Base-by-base conservation (phyloP, 2,888 invertebrate genomes). In the Luperina testacea region DNA sequence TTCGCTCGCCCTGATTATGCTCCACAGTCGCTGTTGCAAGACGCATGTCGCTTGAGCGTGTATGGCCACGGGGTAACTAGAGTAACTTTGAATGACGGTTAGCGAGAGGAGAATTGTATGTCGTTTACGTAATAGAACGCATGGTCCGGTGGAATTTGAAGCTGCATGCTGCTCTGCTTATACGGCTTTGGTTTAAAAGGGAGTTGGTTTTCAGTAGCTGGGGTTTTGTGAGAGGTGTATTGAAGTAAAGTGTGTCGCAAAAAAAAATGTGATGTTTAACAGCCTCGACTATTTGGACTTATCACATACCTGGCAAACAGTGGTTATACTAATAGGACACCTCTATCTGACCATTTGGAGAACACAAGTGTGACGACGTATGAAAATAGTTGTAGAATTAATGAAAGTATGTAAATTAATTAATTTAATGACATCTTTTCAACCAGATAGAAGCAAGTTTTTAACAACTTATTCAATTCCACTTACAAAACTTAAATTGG, bases 41-140 rank as follows among this genome's bases (percentile, higher is more conserved):
- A 32, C 32, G 32, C 51, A 8, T 24, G 15, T 70, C 5, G 51
- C 24, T 51, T 70, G 24, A 51, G 69, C 24, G 15, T 51, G 15
- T 5, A 24, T 13, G 9, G 4, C 48, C 69, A 20, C 48, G 20
- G 7, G 48, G 76, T 77, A 69, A 80, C 79, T 68, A 51, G 71
- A 27, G 48, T 69, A 83, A 88, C 81, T 87, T 87, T 83, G 76
- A 74, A 87, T 85, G 78, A 78, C 76, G 69, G 65, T 69, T 24
- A 82, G 32, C 20, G 17, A 64, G 69, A 51, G 45, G 42, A 73
- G 59, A 72, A 77, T 76, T 74, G 42, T 75, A 71, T 84, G 82
- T 79, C 77, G 59, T 75, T 74, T 67, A 53, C 65, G 69, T 71
- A 77, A 81, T 32, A 24, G 42, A 61, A 65, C 38, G 71, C 68